Evolutionary conservation across 2,113 vertebrate species (phyloP), one percentile per base, ranked within the genome.

Genomic region (Melanostigma gelatinosum): DNA sequence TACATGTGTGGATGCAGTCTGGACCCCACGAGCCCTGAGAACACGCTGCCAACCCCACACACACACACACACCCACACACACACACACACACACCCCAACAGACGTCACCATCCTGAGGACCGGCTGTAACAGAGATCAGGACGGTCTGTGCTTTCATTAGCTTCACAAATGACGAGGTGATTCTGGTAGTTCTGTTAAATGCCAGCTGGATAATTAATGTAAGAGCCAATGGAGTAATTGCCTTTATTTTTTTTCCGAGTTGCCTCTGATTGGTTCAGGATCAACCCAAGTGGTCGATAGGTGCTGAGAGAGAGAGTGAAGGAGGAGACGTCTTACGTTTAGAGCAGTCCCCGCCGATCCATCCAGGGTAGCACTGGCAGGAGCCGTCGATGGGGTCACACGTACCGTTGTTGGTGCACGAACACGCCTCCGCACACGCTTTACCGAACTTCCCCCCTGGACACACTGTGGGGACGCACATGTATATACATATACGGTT

Each of bases 291-390:
- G 48, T 1, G 24, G 63, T 44, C 40, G 40, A 44, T 27, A 18
- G 46, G 40, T 46, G 63, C n/a, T 64, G 24, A 20, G 15, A 15
- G 29, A 10, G 36, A 20, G 16, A 7, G 22, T 8, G 68, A 20
- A 6, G 16, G 46, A 68, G 50, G 8, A 34, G 36, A 15, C 0
- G 67, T 93, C 96, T 96, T 91, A 98, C 97, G 86, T 77, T 96
- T 95, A 68, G 97, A 98, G 92, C 97, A 98, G 91, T 98, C 96
- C 22, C 94, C 95, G 32, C 96, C 95, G 40, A 97, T 96, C 97
- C 97, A 98, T 0, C 97, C 97, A 0, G 97, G 96, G 82, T 94
- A 96, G 66, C 97, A 98, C 80, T 98, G 97, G 63, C 97, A 98
- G 3, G 97, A 97, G 74, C 97, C 95, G 66, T 98, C 96, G 29